phyloP scores from a whole-genome alignment of 2,888 invertebrate genomes.

The Drosophila histrio region DNA sequence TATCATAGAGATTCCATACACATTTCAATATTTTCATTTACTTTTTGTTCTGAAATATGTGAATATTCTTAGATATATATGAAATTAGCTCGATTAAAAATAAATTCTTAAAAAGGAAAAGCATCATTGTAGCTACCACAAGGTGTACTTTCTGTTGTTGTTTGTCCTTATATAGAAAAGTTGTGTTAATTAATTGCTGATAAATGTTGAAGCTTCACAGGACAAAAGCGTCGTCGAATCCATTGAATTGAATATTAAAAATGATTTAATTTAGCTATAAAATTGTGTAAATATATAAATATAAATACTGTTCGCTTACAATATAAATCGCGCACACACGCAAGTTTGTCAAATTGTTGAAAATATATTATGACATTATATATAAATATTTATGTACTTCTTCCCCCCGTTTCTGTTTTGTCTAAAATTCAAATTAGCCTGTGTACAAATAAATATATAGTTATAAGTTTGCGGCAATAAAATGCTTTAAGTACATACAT shows the following conservation, averaged over 20 bases:
- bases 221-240: slow-evolving; percentile 51
- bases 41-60: slow-evolving; percentile 34
- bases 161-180: slow-evolving; percentile 31
- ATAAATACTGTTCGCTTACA: slow-evolving; percentile 80
- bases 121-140: slow-evolving; percentile 74
- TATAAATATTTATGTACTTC: slow-evolving; percentile 36
- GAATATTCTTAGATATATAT: slow-evolving; percentile 32
- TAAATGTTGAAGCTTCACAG: slow-evolving; percentile 56
- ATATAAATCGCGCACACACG: slow-evolving; percentile 45
- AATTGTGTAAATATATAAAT: slow-evolving; percentile 77
- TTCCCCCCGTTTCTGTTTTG: background rate
- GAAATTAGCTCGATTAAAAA: slow-evolving; percentile 56
- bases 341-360: slow-evolving; percentile 56
- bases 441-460: slow-evolving; percentile 21
- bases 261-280: slow-evolving; percentile 77
- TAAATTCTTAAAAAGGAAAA: slow-evolving; percentile 69
- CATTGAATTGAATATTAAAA: slow-evolving; percentile 48
- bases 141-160: slow-evolving; percentile 44
- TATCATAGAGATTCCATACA: slow-evolving; percentile 58
- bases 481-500: slow-evolving; percentile 72
- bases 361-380: slow-evolving; percentile 60
- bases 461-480: slow-evolving; percentile 56
- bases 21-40: slow-evolving; percentile 36
- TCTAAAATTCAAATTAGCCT: slow-evolving; percentile 11
- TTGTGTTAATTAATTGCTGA: slow-evolving; percentile 35